These are phyloP conservation scores for Apolygus lucorum DNA, from an alignment of 1,140 invertebrate genomes.

Conservation along the genomic window DNA sequence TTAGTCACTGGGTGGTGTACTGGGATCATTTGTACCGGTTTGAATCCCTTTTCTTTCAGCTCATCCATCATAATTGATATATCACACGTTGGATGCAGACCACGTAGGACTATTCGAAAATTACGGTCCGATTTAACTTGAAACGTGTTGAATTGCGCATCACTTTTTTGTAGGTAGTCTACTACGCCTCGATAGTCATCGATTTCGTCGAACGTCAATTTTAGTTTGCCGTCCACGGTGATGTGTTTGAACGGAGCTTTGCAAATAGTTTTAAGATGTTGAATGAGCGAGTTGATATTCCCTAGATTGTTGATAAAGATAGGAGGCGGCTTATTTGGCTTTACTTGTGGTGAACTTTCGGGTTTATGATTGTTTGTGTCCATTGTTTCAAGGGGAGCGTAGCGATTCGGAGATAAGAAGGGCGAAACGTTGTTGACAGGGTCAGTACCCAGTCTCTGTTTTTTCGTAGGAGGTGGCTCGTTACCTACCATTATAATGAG, in stretches of 20 bases:
- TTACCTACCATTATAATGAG: not conserved
- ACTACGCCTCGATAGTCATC: not conserved
- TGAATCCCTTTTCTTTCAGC: not conserved
- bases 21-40: conserved; percentile 6
- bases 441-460: too few relatives aligned
- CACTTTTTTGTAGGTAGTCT: not conserved
- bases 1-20: not conserved
- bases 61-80: not conserved
- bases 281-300: not conserved
- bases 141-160: not conserved
- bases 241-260: not conserved
- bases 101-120: not conserved
- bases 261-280: not conserved
- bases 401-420: not conserved
- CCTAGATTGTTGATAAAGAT: not conserved
- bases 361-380: not conserved
- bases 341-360: not conserved
- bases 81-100: not conserved
- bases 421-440: not conserved
- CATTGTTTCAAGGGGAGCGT: not conserved
- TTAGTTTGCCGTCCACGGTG: not conserved
- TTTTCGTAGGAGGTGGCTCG: not conserved
- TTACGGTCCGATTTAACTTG: conserved; percentile 7
- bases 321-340: not conserved
- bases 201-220: not conserved